Percentiles rank a stretch among this genome's conserved stretches.
phyloP scores from a whole-genome alignment of 2,113 vertebrate species.

The Sterrhoptilus dennistouni region DNA sequence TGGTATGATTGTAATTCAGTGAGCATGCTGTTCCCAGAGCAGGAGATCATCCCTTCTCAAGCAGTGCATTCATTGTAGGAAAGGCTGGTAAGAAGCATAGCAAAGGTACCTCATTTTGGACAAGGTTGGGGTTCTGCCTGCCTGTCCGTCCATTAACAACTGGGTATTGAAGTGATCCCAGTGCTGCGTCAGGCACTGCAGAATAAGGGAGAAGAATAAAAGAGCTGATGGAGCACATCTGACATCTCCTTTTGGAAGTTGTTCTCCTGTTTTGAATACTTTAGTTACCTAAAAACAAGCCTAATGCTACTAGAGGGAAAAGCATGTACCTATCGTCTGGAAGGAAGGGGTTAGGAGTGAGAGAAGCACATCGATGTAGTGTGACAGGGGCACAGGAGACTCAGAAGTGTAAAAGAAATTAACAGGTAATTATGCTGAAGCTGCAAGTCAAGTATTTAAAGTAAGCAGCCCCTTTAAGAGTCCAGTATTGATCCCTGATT shows the following conservation, averaged over 20 bases:
- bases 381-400: not conserved
- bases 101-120: not conserved
- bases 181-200: not conserved
- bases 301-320: not conserved
- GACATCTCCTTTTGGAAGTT: not conserved
- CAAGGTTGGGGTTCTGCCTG: not conserved
- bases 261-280: not conserved
- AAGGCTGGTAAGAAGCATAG: not conserved
- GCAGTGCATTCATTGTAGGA: not conserved
- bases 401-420: not conserved
- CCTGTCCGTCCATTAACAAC: not conserved
- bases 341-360: not conserved
- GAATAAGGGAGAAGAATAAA: not conserved
- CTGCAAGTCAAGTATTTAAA: not conserved
- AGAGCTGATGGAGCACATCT: not conserved
- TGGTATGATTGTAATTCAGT: not conserved
- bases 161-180: not conserved
- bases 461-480: not conserved
- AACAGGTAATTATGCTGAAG: not conserved
- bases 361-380: not conserved
- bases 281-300: not conserved
- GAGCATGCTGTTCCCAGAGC: not conserved
- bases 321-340: not conserved
- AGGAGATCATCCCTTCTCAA: not conserved
- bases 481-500: not conserved